phyloP scores from a whole-genome alignment of 2,113 vertebrate genomes.

The Hassar affinis region DNA sequence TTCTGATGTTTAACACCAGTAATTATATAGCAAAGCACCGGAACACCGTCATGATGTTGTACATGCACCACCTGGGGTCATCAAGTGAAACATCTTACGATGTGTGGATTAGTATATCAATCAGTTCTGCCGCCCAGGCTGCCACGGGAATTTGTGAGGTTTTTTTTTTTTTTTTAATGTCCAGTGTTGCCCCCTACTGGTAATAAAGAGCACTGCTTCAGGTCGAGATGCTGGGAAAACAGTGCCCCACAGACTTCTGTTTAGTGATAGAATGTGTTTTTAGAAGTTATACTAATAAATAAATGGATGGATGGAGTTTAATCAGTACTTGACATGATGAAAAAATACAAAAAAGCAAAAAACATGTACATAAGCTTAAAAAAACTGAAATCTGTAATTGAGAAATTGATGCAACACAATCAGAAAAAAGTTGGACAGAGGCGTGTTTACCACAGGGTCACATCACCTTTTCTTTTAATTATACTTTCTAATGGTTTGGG shows the following conservation, averaged over 20 bases:
- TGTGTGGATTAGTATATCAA: not conserved
- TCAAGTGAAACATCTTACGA: not conserved
- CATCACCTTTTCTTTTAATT: too few relatives aligned
- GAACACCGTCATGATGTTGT: constrained; percentile 1
- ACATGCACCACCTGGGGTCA: not conserved
- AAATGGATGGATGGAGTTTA: not conserved
- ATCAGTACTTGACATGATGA: too few relatives aligned
- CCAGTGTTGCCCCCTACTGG: constrained; percentile 50
- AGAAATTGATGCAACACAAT: too few relatives aligned
- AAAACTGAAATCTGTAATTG: too few relatives aligned
- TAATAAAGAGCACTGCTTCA: constrained; percentile 5
- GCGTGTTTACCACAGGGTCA: too few relatives aligned
- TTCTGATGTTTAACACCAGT: constrained; percentile 4
- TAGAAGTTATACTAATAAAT: not conserved
- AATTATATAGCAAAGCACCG: not conserved
- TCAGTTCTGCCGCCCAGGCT: not conserved
- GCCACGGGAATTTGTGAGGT: not conserved
- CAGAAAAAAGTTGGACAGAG: too few relatives aligned
- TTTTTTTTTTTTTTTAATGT: constrained; percentile 1
- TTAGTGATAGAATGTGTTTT: not conserved
- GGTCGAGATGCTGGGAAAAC: not conserved
- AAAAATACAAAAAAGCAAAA: not conserved
- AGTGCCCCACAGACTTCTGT: not conserved
- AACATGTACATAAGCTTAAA: too few relatives aligned
- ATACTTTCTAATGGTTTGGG: too few relatives aligned